Conservation (phyloP, 2,113 vertebrate species). For the Platichthys flesus region DNA sequence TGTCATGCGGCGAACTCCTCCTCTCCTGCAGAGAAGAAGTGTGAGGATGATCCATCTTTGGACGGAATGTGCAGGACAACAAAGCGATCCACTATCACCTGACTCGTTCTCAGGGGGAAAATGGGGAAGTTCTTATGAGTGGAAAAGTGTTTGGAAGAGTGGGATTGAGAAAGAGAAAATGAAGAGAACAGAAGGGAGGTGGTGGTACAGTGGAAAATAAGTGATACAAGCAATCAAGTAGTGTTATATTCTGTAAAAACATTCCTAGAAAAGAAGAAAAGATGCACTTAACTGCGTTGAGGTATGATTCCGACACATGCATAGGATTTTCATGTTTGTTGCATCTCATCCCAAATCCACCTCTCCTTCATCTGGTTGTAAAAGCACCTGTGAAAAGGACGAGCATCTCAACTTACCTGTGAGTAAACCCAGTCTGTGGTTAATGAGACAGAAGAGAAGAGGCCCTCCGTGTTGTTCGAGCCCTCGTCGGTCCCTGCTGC, state of each 20-base stretch:
- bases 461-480: constrained; percentile 18
- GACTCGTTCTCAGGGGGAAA: neutral
- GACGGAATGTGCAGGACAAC: constrained; percentile 40
- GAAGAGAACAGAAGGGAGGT: neutral
- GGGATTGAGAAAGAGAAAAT: neutral
- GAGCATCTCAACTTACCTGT: constrained; percentile 46
- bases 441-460: neutral
- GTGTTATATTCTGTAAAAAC: constrained; percentile 10
- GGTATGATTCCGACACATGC: neutral
- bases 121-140: constrained; percentile 1
- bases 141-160: neutral
- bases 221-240: neutral
- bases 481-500: neutral
- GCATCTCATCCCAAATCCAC: neutral
- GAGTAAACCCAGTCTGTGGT: neutral
- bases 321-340: neutral
- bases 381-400: neutral
- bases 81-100: constrained; percentile 21
- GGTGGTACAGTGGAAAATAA: neutral
- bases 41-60: constrained; percentile 50
- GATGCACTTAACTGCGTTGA: neutral
- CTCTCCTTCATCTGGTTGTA: neutral
- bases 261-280: too few species aligned
- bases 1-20: constrained; percentile 49
- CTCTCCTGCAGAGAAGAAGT: constrained; percentile 37